A percentile compares a stretch with the other conserved stretches of the same genome.
Conservation (phyloP, 2,797 vertebrate species). For the Bradypus variegatus region DNA sequence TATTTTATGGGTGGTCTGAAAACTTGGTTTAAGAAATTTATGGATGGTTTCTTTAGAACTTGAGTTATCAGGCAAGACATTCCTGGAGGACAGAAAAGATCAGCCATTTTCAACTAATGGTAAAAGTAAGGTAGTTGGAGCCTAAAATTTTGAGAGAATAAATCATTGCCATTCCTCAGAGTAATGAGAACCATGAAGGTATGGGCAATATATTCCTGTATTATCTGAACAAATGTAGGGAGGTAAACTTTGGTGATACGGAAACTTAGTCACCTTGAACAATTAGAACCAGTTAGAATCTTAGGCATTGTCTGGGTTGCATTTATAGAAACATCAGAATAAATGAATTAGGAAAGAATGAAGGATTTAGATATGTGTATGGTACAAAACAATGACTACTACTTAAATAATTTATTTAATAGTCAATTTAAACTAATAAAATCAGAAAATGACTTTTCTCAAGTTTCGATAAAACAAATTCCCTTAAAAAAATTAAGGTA, state of each 20-base stretch:
- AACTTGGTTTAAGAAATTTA: slow-evolving; percentile 19
- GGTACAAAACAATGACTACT: neutral
- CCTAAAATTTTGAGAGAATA: neutral
- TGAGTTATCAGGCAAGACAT: neutral
- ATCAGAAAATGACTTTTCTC: slow-evolving; percentile 5
- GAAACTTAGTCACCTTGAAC: neutral
- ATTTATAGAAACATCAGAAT: slow-evolving; percentile 17
- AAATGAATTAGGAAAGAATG: slow-evolving; percentile 6
- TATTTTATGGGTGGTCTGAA: neutral
- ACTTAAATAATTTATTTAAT: neutral
- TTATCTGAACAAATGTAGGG: neutral
- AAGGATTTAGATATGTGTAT: neutral
- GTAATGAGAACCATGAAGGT: neutral
- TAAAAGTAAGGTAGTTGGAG: slow-evolving; percentile 3
- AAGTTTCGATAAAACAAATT: slow-evolving; percentile 23
- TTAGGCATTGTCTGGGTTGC: neutral
- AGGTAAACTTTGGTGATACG: neutral
- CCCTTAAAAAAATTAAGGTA: neutral
- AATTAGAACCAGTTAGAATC: neutral
- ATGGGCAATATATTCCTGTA: neutral
- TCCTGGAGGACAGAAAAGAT: neutral
- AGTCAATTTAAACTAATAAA: neutral
- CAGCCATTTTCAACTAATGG: neutral
- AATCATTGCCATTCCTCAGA: neutral
- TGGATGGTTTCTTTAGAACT: neutral